phyloP scores from a whole-genome alignment of 2,113 vertebrate genomes.

The Patagioenas fasciata region DNA sequence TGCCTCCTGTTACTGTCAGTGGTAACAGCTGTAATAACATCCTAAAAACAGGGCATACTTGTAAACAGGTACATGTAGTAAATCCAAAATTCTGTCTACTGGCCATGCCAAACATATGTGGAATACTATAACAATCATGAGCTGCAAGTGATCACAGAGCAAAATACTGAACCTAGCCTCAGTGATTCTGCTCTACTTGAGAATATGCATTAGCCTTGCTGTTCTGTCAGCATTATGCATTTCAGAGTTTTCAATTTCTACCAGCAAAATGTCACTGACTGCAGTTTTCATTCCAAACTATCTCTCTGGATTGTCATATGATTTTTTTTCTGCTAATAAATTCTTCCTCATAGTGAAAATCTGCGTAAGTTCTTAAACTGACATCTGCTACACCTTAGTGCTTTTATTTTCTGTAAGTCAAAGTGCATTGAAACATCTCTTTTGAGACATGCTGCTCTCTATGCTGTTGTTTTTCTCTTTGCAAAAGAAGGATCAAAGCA shows the following conservation, averaged over 20 bases:
- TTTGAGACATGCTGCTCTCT: background rate
- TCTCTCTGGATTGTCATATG: background rate
- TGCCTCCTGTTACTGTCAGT: background rate
- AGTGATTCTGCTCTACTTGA: background rate
- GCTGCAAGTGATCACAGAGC: background rate
- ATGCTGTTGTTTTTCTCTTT: background rate
- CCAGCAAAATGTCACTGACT: background rate
- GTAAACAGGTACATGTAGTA: accelerated
- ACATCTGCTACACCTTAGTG: background rate
- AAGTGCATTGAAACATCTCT: background rate
- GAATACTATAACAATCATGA: background rate
- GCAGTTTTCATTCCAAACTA: background rate
- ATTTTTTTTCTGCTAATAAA: background rate
- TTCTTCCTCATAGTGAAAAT: background rate
- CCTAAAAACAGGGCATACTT: background rate
- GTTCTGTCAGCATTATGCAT: background rate
- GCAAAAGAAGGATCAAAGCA: background rate
- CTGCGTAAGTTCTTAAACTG: background rate
- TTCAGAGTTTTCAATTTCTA: background rate
- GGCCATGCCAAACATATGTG: background rate
- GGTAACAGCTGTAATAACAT: background rate
- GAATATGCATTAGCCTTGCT: background rate
- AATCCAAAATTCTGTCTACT: background rate
- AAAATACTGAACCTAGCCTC: background rate
- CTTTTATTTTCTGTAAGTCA: background rate